phyloP scores from a whole-genome alignment of 2,113 vertebrate genomes.

The Chloropsis cyanopogon region DNA sequence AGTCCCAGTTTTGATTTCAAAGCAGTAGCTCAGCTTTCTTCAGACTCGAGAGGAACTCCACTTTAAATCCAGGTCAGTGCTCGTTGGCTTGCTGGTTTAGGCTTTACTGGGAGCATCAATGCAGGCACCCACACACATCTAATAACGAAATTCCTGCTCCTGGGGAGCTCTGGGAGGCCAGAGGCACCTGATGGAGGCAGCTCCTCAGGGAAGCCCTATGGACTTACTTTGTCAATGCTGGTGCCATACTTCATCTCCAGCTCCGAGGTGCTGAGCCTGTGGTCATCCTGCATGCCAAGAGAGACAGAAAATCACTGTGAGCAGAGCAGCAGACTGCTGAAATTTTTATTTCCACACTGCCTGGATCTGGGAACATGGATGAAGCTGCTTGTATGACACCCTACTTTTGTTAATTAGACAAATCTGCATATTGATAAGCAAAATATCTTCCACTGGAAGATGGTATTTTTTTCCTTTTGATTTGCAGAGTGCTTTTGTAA shows the following conservation, averaged over 20 bases:
- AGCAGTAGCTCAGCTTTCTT: background rate
- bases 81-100: accelerated
- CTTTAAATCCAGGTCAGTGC: background rate
- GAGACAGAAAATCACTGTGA: background rate
- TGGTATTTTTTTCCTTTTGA: background rate
- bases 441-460: background rate
- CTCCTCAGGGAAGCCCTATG: background rate
- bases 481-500: background rate
- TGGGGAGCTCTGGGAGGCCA: background rate
- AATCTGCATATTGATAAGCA: background rate
- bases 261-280: conserved; percentile 70
- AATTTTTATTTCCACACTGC: background rate
- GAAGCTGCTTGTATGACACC: background rate
- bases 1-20: background rate
- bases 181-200: background rate
- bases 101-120: background rate
- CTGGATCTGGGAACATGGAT: background rate
- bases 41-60: background rate
- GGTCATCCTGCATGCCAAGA: conserved; percentile 71
- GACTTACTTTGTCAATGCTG: conserved; percentile 70
- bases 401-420: background rate
- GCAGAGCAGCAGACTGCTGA: background rate
- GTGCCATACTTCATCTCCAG: conserved; percentile 76
- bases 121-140: background rate
- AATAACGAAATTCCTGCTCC: background rate